phyloP scores from a whole-genome alignment of 2,888 invertebrate genomes.

The Drosophila flavopinicola region DNA sequence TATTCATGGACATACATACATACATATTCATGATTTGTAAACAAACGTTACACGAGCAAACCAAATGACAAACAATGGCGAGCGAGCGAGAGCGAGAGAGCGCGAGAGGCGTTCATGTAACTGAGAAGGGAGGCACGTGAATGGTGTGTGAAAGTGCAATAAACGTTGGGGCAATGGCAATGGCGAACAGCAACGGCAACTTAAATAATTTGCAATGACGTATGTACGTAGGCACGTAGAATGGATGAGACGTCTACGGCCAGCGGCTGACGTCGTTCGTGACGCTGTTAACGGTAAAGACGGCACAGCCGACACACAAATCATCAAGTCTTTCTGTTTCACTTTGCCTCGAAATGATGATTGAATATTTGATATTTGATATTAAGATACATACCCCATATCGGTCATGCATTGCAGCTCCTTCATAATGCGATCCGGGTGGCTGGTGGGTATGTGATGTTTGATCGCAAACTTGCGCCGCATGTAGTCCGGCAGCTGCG shows the following conservation, averaged over 20 bases:
- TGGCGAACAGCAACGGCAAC: slow-evolving; percentile 34
- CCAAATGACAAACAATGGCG: slow-evolving; percentile 1
- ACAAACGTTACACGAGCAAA: slow-evolving; percentile 48
- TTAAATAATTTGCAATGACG: slow-evolving; percentile 75
- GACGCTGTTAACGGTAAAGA: slow-evolving; percentile 49
- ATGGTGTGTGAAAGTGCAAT: slow-evolving; percentile 77
- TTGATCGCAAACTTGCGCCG: slow-evolving; percentile 91
- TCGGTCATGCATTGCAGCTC: slow-evolving; percentile 92
- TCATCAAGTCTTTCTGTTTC: neutral
- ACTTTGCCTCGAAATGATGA: neutral
- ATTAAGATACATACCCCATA: slow-evolving; percentile 87
- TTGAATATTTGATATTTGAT: neutral
- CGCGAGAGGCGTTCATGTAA: slow-evolving; percentile 32
- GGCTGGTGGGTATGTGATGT: slow-evolving; percentile 94
- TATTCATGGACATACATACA: neutral
- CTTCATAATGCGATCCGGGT: slow-evolving; percentile 91
- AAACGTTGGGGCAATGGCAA: slow-evolving; percentile 55
- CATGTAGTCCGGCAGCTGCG: slow-evolving; percentile 83
- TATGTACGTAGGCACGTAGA: slow-evolving; percentile 51
- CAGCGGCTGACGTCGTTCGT: slow-evolving; percentile 67
- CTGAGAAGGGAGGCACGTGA: slow-evolving; percentile 60
- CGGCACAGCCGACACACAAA: slow-evolving; percentile 1
- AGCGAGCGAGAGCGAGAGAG: slow-evolving; percentile 9
- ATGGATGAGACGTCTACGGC: slow-evolving; percentile 36
- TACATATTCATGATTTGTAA: slow-evolving; percentile 43